Evolutionary conservation across 1,140 invertebrate genomes (phyloP).

Genomic region (Goniozus legneri): DNA sequence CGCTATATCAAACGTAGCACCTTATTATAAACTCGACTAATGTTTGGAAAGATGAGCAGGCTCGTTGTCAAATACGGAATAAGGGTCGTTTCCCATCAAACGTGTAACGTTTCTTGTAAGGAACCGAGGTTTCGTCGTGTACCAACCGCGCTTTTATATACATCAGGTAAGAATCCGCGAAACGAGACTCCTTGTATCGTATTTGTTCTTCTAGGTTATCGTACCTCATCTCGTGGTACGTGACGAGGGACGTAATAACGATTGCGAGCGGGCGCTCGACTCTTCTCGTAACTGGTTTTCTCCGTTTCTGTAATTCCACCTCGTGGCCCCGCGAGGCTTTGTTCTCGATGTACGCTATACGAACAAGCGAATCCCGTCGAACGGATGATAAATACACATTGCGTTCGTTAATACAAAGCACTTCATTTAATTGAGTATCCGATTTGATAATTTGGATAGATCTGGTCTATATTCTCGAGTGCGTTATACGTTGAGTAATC

Average conservation of each 20-base stretch:
- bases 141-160: constrained; percentile 15
- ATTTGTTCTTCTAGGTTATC: constrained; percentile 44
- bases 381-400: too few species aligned
- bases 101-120: constrained; percentile 5
- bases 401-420: too few species aligned
- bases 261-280: constrained; percentile 28
- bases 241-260: constrained; percentile 44
- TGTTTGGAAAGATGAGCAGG: too few species aligned
- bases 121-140: constrained; percentile 17
- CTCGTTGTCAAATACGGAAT: constrained; percentile 5
- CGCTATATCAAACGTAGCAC: too few species aligned
- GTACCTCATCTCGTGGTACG: constrained; percentile 41
- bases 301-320: constrained; percentile 41
- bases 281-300: constrained; percentile 41
- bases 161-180: constrained; percentile 12
- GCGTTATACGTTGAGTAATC: too few species aligned
- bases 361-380: too few species aligned
- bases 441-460: too few species aligned
- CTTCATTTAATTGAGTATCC: too few species aligned
- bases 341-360: too few species aligned
- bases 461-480: too few species aligned
- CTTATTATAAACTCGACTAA: too few species aligned
- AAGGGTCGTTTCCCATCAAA: constrained; percentile 13
- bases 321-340: constrained; percentile 28
- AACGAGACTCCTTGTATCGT: constrained; percentile 31